Percentiles rank a stretch among this genome's conserved stretches.
Conservation (phyloP, 2,888 invertebrate genomes). For the Dysmachus trigonus region DNA sequence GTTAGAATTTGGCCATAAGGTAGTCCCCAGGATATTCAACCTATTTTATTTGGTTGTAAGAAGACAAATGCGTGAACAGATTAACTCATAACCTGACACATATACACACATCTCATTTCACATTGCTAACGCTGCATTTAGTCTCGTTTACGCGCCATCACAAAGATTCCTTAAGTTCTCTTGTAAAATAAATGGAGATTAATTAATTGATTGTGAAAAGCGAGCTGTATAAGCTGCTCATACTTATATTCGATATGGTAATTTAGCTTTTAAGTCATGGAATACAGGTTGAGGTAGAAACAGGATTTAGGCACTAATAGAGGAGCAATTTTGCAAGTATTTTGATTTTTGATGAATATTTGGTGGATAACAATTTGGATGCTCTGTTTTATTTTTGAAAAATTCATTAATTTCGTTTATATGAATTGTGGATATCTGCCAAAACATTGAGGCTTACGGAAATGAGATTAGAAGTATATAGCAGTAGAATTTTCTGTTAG, state of each 20-base stretch:
- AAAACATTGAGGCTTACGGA: not conserved
- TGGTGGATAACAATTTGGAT: not conserved
- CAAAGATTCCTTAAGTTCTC: not conserved
- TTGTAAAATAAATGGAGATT: slow-evolving; percentile 16
- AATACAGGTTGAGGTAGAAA: not conserved
- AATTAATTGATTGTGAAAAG: not conserved
- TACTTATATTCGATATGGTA: not conserved
- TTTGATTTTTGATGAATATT: not conserved
- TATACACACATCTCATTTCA: slow-evolving; percentile 21
- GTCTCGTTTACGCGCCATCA: not conserved
- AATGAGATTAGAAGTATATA: not conserved
- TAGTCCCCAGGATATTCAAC: slow-evolving; percentile 15
- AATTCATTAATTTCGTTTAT: not conserved
- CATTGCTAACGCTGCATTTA: slow-evolving; percentile 25
- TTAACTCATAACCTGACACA: slow-evolving; percentile 1
- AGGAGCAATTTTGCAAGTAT: not conserved
- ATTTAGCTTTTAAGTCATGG: not conserved
- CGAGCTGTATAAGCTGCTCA: not conserved
- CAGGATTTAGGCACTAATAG: not conserved
- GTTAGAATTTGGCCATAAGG: slow-evolving; percentile 59
- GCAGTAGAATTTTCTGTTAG: too few relatives aligned
- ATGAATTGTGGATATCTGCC: not conserved
- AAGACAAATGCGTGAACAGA: slow-evolving; percentile 19
- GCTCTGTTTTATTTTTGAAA: not conserved
- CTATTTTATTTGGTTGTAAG: slow-evolving; percentile 33